phyloP scores from a whole-genome alignment of 1,140 invertebrate species.

The Camponotus vicinus region DNA sequence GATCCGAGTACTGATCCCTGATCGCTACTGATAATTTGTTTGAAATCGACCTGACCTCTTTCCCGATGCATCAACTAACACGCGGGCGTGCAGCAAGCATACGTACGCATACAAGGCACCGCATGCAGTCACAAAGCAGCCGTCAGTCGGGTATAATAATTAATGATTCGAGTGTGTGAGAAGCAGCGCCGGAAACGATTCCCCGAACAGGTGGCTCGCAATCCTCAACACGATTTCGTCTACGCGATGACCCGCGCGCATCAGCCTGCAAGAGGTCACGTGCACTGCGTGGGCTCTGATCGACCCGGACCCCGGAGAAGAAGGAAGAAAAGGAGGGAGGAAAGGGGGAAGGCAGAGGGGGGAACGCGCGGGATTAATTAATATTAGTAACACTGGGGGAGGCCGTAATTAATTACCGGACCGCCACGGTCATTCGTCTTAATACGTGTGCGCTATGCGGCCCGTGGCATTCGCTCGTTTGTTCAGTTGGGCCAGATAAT shows the following conservation, averaged over 20 bases:
- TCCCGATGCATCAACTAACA: not conserved
- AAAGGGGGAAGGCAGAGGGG: too few relatives aligned
- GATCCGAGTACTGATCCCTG: not conserved
- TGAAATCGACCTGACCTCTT: constrained; percentile 15
- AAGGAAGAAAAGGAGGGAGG: too few relatives aligned
- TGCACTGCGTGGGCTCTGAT: constrained; percentile 38
- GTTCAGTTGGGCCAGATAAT: constrained; percentile 75
- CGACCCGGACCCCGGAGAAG: constrained; percentile 11
- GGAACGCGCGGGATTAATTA: constrained; percentile 78
- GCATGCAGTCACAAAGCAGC: not conserved
- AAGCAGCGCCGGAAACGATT: constrained; percentile 67
- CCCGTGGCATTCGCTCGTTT: constrained; percentile 74
- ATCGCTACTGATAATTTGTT: constrained; percentile 25
- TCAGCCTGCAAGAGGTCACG: constrained; percentile 52
- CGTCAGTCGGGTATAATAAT: constrained; percentile 49
- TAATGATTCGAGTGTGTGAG: constrained; percentile 70
- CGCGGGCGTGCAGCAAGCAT: too few relatives aligned
- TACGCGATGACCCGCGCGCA: constrained; percentile 60
- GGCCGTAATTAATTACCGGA: constrained; percentile 78
- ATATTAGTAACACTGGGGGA: constrained; percentile 79
- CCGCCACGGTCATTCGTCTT: constrained; percentile 75
- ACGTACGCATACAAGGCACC: not conserved
- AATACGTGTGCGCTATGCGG: constrained; percentile 73
- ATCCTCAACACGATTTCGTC: constrained; percentile 42
- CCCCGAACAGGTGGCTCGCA: constrained; percentile 72